Base-by-base conservation (phyloP, 37 sponge, comb jelly and placozoan species). In the Spongilla lacustris region DNA sequence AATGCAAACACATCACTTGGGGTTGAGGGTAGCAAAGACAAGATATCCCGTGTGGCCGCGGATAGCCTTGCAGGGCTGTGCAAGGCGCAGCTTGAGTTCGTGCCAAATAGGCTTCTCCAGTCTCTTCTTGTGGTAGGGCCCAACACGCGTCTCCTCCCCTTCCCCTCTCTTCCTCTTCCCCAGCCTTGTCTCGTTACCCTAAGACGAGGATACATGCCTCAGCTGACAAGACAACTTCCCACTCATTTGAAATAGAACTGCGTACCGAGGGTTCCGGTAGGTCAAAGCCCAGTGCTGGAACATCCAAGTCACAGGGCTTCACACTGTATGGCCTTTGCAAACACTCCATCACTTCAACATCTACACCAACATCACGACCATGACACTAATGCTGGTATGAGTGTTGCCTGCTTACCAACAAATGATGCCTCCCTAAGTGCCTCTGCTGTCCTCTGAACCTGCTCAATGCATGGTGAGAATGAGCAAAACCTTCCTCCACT, bases 391-490 rank as follows among this genome's bases (percentile, higher is more conserved):
- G 58, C 29, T 22, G 28, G 36, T 19, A 34, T 10, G 71, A 32
- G 34, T 25, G 78, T 36, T 66, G 41, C 72, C 29, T 67, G 36
- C 85, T 73, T 66, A 89, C 93, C 98, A 21, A 74, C 73, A 84
- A 98, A 96, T n/a, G 92, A 92, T 76, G 58, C 38, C 73, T 86
- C 83, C 25, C 36, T 33, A 17, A 99, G 88, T 33, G 81, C 72
- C 31, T 76, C 71, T 79, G 93, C 92, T 12, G 96, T 97, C 74
- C 84, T 91, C 82, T 99, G 99, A 24, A 95, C 95, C 74, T 99
- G 99, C 88, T 99, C 99, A 30, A 99, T 92, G 67, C 99, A 99
- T 0, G 99, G 99, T 23, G 96, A 96, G 83, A 99, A 99, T 26
- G 95, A 97, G 74, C 93, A 89, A 0, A 98, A 28, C 41, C 94